Evolutionary conservation across 2,888 invertebrate species (phyloP).

Genomic region (Cancer borealis): DNA sequence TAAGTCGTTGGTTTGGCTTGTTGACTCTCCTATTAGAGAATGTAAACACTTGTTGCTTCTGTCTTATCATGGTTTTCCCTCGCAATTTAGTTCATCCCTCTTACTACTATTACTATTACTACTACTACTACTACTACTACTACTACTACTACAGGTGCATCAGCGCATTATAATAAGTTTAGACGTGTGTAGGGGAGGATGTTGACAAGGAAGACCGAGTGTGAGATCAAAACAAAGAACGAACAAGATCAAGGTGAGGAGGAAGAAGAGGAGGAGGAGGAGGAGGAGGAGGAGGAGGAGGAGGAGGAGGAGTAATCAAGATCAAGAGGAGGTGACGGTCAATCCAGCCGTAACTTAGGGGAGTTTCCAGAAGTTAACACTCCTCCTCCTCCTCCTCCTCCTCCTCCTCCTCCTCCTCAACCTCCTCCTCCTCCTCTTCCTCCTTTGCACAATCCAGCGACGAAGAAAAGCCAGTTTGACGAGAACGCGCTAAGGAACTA

Average conservation of each 20-base stretch:
- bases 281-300: background rate
- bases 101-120: background rate
- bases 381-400: background rate
- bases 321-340: background rate
- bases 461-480: background rate
- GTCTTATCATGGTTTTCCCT: background rate
- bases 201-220: background rate
- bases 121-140: too few species aligned
- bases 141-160: slow-evolving; percentile 32
- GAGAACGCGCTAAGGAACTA: background rate
- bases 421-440: background rate
- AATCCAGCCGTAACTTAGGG: background rate
- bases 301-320: background rate
- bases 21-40: too few species aligned
- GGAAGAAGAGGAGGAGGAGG: background rate
- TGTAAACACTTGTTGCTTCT: background rate
- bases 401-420: background rate
- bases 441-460: background rate
- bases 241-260: background rate
- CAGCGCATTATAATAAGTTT: background rate
- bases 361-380: background rate
- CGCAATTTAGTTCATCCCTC: background rate
- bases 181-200: background rate
- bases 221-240: background rate
- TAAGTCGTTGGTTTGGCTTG: too few species aligned